phyloP scores from a whole-genome alignment of 2,113 vertebrate genomes.

The Phaethon lepturus region DNA sequence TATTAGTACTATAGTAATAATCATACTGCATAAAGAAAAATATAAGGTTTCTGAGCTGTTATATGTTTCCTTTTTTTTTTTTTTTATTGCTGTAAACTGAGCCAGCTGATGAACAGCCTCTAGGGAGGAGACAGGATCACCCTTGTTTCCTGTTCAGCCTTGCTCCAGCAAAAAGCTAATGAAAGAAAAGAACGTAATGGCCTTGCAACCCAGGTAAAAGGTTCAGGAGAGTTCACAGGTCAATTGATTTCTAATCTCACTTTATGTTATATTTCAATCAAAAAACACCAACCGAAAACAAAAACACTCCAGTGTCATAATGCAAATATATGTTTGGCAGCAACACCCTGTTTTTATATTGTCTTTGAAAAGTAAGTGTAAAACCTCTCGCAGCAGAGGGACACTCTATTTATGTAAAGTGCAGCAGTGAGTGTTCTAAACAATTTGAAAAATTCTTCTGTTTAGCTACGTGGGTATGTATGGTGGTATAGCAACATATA shows the following conservation, averaged over 20 bases:
- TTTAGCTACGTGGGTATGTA: background rate
- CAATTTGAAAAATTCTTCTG: background rate
- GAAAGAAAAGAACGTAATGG: conserved; percentile 91
- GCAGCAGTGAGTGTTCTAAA: background rate
- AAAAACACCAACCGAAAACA: background rate
- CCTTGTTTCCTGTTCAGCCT: conserved; percentile 83
- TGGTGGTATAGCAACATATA: background rate
- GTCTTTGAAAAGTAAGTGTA: background rate
- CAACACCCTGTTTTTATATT: background rate
- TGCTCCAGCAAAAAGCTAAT: conserved; percentile 85
- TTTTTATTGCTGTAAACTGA: conserved; percentile 87
- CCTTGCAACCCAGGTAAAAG: conserved; percentile 81
- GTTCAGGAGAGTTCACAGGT: conserved; percentile 78
- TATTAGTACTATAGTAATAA: background rate
- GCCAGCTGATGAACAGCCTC: conserved; percentile 88
- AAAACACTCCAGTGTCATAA: background rate
- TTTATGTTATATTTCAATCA: conserved; percentile 57
- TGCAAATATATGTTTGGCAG: background rate
- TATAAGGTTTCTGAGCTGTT: conserved; percentile 4
- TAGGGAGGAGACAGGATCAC: conserved; percentile 78
- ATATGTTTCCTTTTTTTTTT: background rate
- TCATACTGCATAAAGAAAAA: background rate
- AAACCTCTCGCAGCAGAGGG: background rate
- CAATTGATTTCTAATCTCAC: conserved; percentile 71
- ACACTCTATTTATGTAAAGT: background rate